A percentile compares a stretch with the other conserved stretches of the same genome.
phyloP scores from a whole-genome alignment of 2,113 vertebrate genomes.

The Trematocara zebra region DNA sequence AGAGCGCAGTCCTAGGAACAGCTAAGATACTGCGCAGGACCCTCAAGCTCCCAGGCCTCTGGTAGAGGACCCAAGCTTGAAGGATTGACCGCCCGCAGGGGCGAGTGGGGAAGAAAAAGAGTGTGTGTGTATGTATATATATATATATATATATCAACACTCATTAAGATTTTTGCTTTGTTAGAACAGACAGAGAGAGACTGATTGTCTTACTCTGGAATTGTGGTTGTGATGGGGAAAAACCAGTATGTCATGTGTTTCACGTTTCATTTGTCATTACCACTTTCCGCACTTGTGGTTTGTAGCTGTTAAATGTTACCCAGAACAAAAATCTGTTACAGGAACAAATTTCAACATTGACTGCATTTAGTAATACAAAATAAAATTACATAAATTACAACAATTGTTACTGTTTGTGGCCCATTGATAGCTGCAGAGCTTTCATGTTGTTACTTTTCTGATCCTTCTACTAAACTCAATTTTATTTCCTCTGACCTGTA shows the following conservation, averaged over 20 bases:
- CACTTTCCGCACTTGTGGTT: neutral
- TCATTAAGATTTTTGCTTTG: neutral
- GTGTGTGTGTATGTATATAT: too few species aligned
- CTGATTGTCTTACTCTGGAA: neutral
- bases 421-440: neutral
- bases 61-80: too few species aligned
- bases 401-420: neutral
- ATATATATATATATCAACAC: neutral
- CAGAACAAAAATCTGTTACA: neutral
- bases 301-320: neutral
- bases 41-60: too few species aligned
- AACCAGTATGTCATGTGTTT: neutral
- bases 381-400: neutral
- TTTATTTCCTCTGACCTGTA: neutral
- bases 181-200: neutral
- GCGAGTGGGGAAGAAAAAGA: too few species aligned
- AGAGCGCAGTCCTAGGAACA: too few species aligned
- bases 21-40: too few species aligned
- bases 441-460: neutral
- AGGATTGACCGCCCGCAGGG: too few species aligned
- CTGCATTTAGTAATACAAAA: neutral
- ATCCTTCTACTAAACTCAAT: neutral
- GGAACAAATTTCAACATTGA: neutral
- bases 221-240: neutral
- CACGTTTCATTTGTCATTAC: neutral